These are phyloP conservation scores for Quadroppia sp. DNA, from an alignment of 2,888 invertebrate species.

Conservation along the genomic window DNA sequence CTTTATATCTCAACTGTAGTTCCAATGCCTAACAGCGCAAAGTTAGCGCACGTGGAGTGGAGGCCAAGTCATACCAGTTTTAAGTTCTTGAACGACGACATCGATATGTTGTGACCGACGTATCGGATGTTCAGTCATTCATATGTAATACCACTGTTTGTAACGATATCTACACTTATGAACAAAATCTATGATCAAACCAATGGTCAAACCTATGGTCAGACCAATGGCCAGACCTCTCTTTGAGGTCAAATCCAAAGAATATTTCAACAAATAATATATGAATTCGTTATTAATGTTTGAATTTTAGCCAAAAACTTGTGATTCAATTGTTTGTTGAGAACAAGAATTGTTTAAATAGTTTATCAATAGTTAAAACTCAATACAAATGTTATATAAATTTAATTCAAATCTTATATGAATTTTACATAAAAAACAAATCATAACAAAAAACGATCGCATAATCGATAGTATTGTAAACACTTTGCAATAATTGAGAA, in stretches of 20 bases:
- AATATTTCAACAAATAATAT: neutral
- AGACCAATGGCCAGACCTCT: neutral
- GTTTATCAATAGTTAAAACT: conserved; percentile 1
- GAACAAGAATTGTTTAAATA: neutral
- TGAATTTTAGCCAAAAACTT: neutral
- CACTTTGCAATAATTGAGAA: too few species aligned
- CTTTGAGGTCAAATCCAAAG: neutral
- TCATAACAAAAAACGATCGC: neutral
- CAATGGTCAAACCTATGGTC: too few species aligned
- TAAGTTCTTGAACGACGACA: conserved; percentile 44
- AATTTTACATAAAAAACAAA: neutral
- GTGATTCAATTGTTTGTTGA: neutral
- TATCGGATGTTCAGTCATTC: neutral
- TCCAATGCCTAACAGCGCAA: conserved; percentile 39
- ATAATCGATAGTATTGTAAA: too few species aligned
- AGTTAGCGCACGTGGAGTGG: conserved; percentile 44
- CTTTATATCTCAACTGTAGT: neutral
- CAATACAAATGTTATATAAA: neutral
- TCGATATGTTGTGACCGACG: conserved; percentile 43
- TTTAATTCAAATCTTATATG: too few species aligned
- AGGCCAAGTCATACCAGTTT: conserved; percentile 43
- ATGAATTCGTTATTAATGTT: neutral
- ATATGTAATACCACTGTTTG: neutral
- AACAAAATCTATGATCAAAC: too few species aligned
- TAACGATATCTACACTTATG: neutral